Evolutionary conservation across 2,888 invertebrate genomes (phyloP).

Genomic region (Anoncus sp.): DNA sequence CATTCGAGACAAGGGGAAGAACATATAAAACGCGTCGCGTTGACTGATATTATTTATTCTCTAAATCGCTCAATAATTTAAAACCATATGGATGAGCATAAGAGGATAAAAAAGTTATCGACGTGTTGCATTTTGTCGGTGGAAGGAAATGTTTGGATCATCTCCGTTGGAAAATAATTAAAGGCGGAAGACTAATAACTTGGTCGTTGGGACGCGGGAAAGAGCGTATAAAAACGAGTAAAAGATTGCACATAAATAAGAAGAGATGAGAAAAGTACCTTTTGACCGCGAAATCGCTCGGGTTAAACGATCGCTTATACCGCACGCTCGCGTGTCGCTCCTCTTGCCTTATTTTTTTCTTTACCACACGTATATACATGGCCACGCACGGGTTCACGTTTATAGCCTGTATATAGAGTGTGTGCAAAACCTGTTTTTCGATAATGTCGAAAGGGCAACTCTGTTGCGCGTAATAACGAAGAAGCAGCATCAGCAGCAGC

Average conservation of each 20-base stretch:
- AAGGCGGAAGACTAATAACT: too few species aligned
- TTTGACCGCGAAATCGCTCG: constrained; percentile 58
- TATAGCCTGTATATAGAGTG: constrained; percentile 40
- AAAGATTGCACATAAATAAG: neutral
- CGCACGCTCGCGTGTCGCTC: constrained; percentile 50
- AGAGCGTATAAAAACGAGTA: neutral
- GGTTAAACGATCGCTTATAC: constrained; percentile 55
- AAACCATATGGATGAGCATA: too few species aligned
- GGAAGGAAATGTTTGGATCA: too few species aligned
- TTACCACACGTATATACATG: constrained; percentile 42
- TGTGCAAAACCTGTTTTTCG: constrained; percentile 74
- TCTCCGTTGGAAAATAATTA: too few species aligned
- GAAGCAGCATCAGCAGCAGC: constrained; percentile 41
- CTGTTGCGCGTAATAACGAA: constrained; percentile 56
- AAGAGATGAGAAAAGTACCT: neutral
- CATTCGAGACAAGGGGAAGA: too few species aligned
- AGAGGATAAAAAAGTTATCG: too few species aligned
- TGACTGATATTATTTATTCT: too few species aligned
- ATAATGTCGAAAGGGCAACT: constrained; percentile 71
- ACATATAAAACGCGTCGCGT: too few species aligned
- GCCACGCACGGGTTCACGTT: constrained; percentile 50
- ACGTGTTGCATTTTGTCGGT: too few species aligned
- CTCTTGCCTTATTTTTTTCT: constrained; percentile 60
- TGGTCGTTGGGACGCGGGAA: too few species aligned
- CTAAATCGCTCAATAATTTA: too few species aligned